Evolutionary conservation across 2,888 invertebrate genomes (phyloP), one percentile per base, ranked within the genome.

Genomic region (Bimastos eiseni): DNA sequence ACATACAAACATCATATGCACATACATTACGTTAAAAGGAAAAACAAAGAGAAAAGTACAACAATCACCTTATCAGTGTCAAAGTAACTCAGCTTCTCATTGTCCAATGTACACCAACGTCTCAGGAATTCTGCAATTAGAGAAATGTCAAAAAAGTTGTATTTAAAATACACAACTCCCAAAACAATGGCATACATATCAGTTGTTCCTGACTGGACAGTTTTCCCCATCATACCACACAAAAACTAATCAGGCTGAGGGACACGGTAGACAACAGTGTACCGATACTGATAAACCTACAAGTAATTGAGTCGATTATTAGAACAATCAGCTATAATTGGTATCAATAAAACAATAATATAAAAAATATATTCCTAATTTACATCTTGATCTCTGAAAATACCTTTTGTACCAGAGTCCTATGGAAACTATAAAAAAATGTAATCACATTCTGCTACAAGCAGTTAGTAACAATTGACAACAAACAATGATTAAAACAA

Each of bases 91-190:
- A 94, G 90, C 90, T 93, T 92, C 11, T 94, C 93, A 92, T 94
- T 94, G 90, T 94, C 94, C 91, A 94, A 89, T 8, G 94, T 92
- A 93, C 94, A 94, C 94, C 94, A 94, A 88, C 94, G 90, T 91
- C 92, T 93, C 86, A 93, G 92, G 92, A 94, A 94, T 89, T 93
- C 94, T 94, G 93, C 86, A 34, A 86, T 36, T 17, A 37, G 37
- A 86, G 86, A 21, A 11, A 86, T 24, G 37, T 5, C 21, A 36
- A 86, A 36, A 37, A 93, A 93, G n/a, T 90, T 86, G 86, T 33
- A 70, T 70, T 70, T 30, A 70, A 70, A 70, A n/a, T n/a, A 49
- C 6, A 49, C 21, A 49, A 8, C n/a, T 17, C 8, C n/a, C 30
- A n/a, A n/a, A 70, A n/a, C 70, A 70, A n/a, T 70, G 70, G 21